Percentiles rank a stretch among this genome's conserved stretches.
phyloP scores from a whole-genome alignment of 2,888 invertebrate species.

The Mesochorus sp. region DNA sequence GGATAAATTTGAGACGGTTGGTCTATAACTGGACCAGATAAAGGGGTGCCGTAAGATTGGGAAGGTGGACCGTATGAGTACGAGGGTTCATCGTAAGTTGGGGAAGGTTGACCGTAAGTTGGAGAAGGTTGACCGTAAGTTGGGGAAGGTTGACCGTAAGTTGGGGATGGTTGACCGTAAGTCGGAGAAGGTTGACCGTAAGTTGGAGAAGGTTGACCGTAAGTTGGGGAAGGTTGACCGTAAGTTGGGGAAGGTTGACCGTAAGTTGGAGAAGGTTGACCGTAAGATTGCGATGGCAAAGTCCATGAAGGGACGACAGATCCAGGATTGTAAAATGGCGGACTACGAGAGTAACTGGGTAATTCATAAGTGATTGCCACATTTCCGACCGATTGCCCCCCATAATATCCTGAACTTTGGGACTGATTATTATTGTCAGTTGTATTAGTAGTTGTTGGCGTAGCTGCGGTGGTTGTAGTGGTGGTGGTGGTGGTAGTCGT shows the following conservation, averaged over 20 bases:
- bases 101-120: conserved; percentile 38
- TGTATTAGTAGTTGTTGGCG: conserved; percentile 19
- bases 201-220: conserved; percentile 10
- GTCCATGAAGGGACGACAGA: conserved; percentile 18
- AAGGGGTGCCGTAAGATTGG: conserved; percentile 20
- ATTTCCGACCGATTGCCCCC: conserved; percentile 73
- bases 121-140: conserved; percentile 9
- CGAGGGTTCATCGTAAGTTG: conserved; percentile 20
- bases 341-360: conserved; percentile 39
- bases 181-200: conserved; percentile 29
- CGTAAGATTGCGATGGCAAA: neutral
- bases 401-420: conserved; percentile 71
- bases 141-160: neutral
- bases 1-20: conserved; percentile 16
- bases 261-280: conserved; percentile 29
- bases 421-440: conserved; percentile 54
- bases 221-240: conserved; percentile 23
- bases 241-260: conserved; percentile 24
- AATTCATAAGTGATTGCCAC: conserved; percentile 69
- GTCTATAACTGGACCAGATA: no score
- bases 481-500: conserved; percentile 26
- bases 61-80: conserved; percentile 22
- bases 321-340: conserved; percentile 17
- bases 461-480: conserved; percentile 31
- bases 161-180: conserved; percentile 7